phyloP scores from a whole-genome alignment of 2,888 invertebrate genomes.

The Eudemis profundana region DNA sequence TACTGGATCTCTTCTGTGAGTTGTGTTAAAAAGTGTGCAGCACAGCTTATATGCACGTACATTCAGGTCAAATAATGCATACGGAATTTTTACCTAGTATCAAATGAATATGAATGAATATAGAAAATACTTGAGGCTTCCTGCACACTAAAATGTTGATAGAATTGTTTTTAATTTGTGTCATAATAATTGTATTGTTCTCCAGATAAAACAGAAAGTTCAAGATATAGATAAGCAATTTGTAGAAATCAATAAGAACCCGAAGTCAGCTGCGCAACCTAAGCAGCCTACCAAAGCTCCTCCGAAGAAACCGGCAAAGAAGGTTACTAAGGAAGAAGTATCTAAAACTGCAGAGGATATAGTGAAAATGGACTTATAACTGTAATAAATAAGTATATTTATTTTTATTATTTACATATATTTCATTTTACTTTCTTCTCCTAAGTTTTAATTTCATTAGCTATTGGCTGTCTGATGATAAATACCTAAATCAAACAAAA shows the following conservation, averaged over 20 bases:
- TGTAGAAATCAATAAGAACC: conserved; percentile 68
- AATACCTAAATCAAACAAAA: no score
- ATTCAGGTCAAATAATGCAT: no score
- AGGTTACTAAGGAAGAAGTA: conserved; percentile 71
- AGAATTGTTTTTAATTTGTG: no score
- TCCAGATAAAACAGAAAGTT: conserved; percentile 77
- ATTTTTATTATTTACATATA: conserved; percentile 5
- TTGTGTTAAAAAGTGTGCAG: no score
- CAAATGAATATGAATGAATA: neutral
- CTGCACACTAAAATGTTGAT: no score
- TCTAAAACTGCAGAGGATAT: conserved; percentile 66
- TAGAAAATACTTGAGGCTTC: neutral
- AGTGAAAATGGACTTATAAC: conserved; percentile 75
- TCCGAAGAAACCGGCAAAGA: conserved; percentile 58
- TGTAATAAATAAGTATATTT: conserved; percentile 30
- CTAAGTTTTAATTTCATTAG: neutral
- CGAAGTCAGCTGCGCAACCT: conserved; percentile 53
- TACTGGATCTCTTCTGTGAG: no score
- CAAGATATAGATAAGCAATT: conserved; percentile 76
- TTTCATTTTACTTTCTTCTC: neutral
- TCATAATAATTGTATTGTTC: conserved; percentile 47
- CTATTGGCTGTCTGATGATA: no score
- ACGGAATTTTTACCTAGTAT: no score
- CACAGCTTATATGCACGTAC: no score
- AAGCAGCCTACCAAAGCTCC: conserved; percentile 53